Conservation (phyloP, 2,797 vertebrate genomes). For the Mormyrops boulengeri region DNA sequence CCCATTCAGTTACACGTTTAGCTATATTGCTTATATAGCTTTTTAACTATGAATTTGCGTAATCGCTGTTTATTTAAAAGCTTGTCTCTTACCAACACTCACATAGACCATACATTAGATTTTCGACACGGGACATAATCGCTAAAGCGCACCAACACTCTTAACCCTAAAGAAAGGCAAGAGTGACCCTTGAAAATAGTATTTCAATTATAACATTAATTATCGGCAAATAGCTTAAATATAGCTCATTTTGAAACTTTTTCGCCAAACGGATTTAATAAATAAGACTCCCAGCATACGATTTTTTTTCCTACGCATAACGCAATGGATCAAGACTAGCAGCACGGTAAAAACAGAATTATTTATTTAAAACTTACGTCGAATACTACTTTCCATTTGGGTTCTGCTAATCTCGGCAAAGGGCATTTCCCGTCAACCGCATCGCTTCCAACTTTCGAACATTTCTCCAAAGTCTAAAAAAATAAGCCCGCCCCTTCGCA, state of each 20-base stretch:
- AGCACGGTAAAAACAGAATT: neutral
- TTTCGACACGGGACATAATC: neutral
- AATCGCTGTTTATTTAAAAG: neutral
- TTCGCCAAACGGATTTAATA: neutral
- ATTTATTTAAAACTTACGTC: slow-evolving; percentile 31
- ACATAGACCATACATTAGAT: neutral
- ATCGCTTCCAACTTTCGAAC: slow-evolving; percentile 20
- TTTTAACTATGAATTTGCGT: neutral
- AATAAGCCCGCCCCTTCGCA: slow-evolving; percentile 44
- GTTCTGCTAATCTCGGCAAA: slow-evolving; percentile 22
- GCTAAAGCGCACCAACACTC: neutral
- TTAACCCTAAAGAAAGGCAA: neutral
- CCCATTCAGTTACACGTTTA: neutral
- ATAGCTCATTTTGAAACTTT: neutral
- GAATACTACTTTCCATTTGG: slow-evolving; percentile 33
- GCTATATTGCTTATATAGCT: neutral
- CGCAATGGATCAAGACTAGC: neutral
- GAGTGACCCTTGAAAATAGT: neutral
- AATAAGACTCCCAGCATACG: neutral
- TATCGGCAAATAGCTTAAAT: neutral
- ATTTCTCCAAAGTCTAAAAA: slow-evolving; percentile 31
- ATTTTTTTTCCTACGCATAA: neutral
- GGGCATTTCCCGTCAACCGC: neutral
- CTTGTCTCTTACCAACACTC: neutral
- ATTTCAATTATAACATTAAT: neutral